These are phyloP conservation scores for Maconellicoccus hirsutus DNA, from an alignment of 1,140 invertebrate genomes.

Conservation along the genomic window DNA sequence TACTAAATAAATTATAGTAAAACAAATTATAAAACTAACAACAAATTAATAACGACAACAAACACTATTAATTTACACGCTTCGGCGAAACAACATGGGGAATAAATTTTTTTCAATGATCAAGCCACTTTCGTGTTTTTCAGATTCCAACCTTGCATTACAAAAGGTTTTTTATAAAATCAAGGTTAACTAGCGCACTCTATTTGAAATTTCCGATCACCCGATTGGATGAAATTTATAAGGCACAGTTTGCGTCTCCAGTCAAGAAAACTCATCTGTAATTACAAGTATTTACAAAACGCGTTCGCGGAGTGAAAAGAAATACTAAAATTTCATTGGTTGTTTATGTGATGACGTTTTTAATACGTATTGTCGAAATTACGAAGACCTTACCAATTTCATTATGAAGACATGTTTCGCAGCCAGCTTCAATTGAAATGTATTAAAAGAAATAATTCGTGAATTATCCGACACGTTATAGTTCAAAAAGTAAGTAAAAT, in stretches of 20 bases:
- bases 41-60: background rate
- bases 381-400: background rate
- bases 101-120: background rate
- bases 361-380: background rate
- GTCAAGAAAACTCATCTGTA: background rate
- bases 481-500: background rate
- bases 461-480: background rate
- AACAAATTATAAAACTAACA: background rate
- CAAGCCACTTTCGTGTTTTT: no score
- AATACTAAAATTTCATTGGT: background rate
- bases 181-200: background rate
- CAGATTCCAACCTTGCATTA: background rate
- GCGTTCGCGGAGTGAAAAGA: background rate
- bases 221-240: background rate
- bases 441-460: slow-evolving; percentile 1
- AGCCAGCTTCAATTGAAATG: background rate
- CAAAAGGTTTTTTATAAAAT: background rate
- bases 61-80: background rate
- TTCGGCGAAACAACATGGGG: background rate
- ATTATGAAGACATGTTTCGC: background rate
- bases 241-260: background rate
- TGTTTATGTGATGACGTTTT: background rate
- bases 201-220: background rate
- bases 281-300: background rate
- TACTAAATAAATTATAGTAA: background rate